phyloP scores from a whole-genome alignment of 2,888 invertebrate species.

The Metalampra italica region DNA sequence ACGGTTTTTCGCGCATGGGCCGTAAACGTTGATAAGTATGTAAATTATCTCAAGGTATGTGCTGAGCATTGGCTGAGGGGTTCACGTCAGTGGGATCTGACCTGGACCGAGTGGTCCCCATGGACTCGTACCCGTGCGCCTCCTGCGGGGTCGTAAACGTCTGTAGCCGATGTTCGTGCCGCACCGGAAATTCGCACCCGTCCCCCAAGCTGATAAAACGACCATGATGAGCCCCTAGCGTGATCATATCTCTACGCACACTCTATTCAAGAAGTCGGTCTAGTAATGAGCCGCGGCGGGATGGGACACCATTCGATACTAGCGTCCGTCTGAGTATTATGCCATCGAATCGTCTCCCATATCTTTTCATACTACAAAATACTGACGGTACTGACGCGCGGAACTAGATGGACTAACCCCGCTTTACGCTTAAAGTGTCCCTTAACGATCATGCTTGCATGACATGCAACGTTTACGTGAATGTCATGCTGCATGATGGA shows the following conservation, averaged over 20 bases:
- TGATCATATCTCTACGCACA: not conserved
- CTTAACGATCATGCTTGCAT: too few species aligned
- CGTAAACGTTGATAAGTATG: not conserved
- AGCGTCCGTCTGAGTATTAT: too few species aligned
- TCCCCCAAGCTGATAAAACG: constrained; percentile 89
- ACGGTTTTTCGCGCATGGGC: too few species aligned
- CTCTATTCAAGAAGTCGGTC: not conserved
- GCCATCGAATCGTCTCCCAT: too few species aligned
- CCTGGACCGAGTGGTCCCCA: constrained; percentile 92
- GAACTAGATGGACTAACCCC: too few species aligned
- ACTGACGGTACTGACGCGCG: too few species aligned
- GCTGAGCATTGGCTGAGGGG: constrained; percentile 35
- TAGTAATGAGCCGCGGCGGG: not conserved
- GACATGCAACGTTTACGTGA: too few species aligned
- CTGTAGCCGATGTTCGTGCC: constrained; percentile 81
- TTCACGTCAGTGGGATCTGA: constrained; percentile 75
- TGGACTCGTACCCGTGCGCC: constrained; percentile 87
- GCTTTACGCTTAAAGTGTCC: too few species aligned
- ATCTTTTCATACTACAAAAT: too few species aligned
- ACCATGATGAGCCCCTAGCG: constrained; percentile 18
- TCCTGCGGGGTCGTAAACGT: constrained; percentile 64
- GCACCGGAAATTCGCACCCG: constrained; percentile 91
- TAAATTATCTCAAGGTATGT: constrained; percentile 66
- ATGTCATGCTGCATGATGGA: too few species aligned
- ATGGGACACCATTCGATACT: too few species aligned